phyloP scores from a whole-genome alignment of 2,888 invertebrate species.

The Hedychridium roseum region DNA sequence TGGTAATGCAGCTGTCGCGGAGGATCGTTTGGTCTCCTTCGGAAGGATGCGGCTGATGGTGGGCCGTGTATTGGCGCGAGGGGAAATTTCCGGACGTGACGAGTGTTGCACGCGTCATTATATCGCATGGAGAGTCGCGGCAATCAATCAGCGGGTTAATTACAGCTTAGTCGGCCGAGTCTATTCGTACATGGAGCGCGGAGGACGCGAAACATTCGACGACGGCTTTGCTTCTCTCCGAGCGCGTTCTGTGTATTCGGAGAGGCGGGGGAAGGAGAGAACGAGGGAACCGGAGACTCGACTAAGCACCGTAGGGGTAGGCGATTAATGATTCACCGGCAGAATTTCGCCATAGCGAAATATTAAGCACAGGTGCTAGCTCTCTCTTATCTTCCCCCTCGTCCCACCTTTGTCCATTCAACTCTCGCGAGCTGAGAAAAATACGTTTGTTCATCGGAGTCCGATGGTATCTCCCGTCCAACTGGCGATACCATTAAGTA shows the following conservation, averaged over 20 bases:
- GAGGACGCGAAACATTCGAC: constrained; percentile 37
- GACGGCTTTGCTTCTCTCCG: constrained; percentile 27
- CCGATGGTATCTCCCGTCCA: no score
- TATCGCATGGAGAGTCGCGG: constrained; percentile 17
- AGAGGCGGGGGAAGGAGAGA: constrained; percentile 4
- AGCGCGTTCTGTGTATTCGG: neutral
- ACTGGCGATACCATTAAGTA: no score
- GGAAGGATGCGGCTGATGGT: no score
- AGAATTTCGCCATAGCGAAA: constrained; percentile 60
- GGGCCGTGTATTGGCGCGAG: constrained; percentile 5
- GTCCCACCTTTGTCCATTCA: constrained; percentile 13
- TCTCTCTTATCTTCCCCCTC: constrained; percentile 39
- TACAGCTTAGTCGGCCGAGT: constrained; percentile 33
- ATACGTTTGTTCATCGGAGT: no score
- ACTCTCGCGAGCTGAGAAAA: no score
- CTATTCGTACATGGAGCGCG: constrained; percentile 26
- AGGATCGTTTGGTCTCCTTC: no score
- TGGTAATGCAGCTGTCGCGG: no score
- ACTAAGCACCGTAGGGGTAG: constrained; percentile 42
- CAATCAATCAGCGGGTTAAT: constrained; percentile 39
- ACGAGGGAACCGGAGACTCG: constrained; percentile 26
- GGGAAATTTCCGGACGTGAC: constrained; percentile 11
- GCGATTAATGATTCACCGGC: constrained; percentile 55
- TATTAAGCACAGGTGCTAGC: constrained; percentile 55
- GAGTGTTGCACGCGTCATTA: constrained; percentile 10